phyloP scores from a whole-genome alignment of 1,140 invertebrate genomes.

The Brachionus manjavacas region DNA sequence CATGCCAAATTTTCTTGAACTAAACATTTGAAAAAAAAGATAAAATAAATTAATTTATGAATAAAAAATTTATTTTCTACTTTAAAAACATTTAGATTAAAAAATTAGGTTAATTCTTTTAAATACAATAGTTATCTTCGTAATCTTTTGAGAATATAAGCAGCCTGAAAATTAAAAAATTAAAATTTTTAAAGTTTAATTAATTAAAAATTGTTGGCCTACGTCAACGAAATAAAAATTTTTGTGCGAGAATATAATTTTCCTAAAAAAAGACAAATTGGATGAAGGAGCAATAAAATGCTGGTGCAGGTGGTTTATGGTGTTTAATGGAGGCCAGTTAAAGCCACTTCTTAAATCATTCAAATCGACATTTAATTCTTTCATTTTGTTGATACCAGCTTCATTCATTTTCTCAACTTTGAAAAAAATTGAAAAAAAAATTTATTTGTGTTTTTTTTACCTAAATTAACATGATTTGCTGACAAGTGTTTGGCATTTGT shows the following conservation, averaged over 20 bases:
- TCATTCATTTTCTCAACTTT: conserved; percentile 38
- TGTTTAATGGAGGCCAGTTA: conserved; percentile 39
- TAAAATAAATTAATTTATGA: not conserved
- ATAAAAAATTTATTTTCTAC: no score
- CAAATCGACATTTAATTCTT: conserved; percentile 22
- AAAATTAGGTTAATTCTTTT: no score
- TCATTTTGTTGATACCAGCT: not conserved
- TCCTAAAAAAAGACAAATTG: not conserved
- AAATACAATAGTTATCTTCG: not conserved
- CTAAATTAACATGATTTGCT: not conserved
- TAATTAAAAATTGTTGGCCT: not conserved
- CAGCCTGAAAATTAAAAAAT: not conserved
- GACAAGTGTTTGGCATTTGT: conserved; percentile 9
- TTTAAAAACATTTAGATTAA: not conserved
- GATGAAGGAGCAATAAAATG: conserved; percentile 36
- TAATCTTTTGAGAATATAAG: not conserved
- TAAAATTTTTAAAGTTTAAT: not conserved
- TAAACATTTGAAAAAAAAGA: not conserved
- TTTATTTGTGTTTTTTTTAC: not conserved
- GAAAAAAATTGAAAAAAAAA: not conserved
- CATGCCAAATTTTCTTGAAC: no score
- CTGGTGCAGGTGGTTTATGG: conserved; percentile 16
- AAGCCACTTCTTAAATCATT: not conserved
- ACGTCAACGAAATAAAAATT: conserved; percentile 30
- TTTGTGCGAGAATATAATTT: not conserved